phyloP scores from a whole-genome alignment of 2,113 vertebrate genomes.

The Corythornis madagascariensis region DNA sequence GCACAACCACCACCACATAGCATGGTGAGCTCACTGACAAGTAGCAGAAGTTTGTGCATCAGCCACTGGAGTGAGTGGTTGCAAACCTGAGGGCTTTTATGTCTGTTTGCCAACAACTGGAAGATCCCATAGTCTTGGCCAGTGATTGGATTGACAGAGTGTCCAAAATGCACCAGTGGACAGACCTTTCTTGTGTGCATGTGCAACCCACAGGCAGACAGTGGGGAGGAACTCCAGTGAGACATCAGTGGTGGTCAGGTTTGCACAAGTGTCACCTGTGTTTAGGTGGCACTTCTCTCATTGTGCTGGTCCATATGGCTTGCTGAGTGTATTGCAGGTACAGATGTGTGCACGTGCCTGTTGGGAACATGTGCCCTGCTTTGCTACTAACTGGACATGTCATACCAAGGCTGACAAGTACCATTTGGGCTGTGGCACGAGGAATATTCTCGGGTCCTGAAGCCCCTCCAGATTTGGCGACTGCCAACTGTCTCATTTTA shows the following conservation, averaged over 20 bases:
- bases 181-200: neutral
- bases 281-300: neutral
- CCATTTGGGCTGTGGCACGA: neutral
- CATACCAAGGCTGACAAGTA: neutral
- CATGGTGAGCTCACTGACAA: accelerated
- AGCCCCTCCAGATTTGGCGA: neutral
- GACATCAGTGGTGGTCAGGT: accelerated
- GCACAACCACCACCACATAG: neutral
- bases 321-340: neutral
- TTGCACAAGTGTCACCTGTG: neutral
- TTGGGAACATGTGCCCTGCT: neutral
- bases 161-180: neutral
- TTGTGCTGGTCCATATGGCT: neutral
- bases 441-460: neutral
- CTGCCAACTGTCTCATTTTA: neutral
- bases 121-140: neutral
- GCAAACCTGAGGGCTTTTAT: neutral
- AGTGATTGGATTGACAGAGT: accelerated
- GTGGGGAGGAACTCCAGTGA: accelerated
- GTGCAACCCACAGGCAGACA: neutral
- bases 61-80: neutral
- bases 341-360: accelerated
- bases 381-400: neutral
- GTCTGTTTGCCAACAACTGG: neutral
- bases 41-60: accelerated